phyloP scores from a whole-genome alignment of 2,113 vertebrate species.

The Macquaria ambigua region DNA sequence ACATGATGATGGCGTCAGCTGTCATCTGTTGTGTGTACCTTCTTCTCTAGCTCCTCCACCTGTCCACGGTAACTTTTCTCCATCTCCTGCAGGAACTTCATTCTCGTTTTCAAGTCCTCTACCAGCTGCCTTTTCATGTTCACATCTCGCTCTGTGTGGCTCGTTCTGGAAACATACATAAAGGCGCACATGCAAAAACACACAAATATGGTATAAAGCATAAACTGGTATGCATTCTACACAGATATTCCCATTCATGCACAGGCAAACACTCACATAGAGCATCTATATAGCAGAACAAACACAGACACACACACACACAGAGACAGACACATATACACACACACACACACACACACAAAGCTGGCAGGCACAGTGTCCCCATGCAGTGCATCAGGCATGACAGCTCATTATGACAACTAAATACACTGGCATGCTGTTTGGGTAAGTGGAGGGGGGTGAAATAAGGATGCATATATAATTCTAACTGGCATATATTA shows the following conservation, averaged over 20 bases:
- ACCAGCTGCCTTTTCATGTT: conserved; percentile 93
- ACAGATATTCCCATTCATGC: neutral
- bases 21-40: conserved; percentile 78
- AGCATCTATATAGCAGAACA: conserved; percentile 11
- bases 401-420: conserved; percentile 85
- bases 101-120: conserved; percentile 88
- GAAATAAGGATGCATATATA: conserved; percentile 78
- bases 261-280: neutral
- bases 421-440: conserved; percentile 83
- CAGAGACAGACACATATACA: conserved; percentile 6
- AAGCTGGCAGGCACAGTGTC: conserved; percentile 73
- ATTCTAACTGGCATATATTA: conserved; percentile 78
- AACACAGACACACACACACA: conserved; percentile 6
- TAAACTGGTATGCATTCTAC: neutral
- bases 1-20: neutral
- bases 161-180: conserved; percentile 78
- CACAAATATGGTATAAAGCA: neutral
- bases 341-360: conserved; percentile 37
- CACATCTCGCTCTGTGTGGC: conserved; percentile 88
- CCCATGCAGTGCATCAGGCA: conserved; percentile 75
- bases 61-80: conserved; percentile 86
- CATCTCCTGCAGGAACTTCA: conserved; percentile 91
- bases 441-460: conserved; percentile 59
- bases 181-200: neutral
- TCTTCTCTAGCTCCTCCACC: conserved; percentile 89